These are phyloP conservation scores for Pygoscelis antarcticus DNA, from an alignment of 2,113 vertebrate species.

Conservation along the genomic window DNA sequence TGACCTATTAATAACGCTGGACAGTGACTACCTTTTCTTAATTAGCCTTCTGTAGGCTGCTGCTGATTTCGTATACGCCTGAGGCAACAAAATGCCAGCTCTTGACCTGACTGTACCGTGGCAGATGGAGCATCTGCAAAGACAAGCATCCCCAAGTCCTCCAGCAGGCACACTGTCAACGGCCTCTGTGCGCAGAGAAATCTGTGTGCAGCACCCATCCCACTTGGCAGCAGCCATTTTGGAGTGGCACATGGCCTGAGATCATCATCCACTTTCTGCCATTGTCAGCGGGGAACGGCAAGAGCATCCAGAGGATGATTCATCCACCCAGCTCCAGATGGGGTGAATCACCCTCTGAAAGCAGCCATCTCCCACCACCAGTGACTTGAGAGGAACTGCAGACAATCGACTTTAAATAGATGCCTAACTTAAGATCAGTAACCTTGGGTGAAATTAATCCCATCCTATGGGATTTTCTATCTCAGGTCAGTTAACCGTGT, in stretches of 20 bases:
- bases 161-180: rapidly evolving
- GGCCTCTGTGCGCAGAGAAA: neutral
- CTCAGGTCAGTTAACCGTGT: neutral
- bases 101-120: neutral
- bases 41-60: neutral
- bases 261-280: neutral
- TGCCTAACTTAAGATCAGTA: neutral
- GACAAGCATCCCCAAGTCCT: neutral
- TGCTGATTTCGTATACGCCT: neutral
- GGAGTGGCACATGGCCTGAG: neutral
- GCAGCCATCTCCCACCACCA: neutral
- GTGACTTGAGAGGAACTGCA: neutral
- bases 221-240: neutral
- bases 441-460: neutral
- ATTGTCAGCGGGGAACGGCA: neutral
- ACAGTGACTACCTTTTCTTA: neutral
- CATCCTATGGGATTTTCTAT: neutral
- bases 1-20: neutral
- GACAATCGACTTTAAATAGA: neutral
- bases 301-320: neutral
- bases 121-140: neutral
- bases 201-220: neutral
- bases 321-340: neutral
- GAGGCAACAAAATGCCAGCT: neutral
- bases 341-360: slow-evolving; percentile 18